Percentiles rank a stretch among this genome's conserved stretches.
These are phyloP conservation scores for Bactericera cockerelli DNA, from an alignment of 1,140 invertebrate genomes.

Conservation along the genomic window DNA sequence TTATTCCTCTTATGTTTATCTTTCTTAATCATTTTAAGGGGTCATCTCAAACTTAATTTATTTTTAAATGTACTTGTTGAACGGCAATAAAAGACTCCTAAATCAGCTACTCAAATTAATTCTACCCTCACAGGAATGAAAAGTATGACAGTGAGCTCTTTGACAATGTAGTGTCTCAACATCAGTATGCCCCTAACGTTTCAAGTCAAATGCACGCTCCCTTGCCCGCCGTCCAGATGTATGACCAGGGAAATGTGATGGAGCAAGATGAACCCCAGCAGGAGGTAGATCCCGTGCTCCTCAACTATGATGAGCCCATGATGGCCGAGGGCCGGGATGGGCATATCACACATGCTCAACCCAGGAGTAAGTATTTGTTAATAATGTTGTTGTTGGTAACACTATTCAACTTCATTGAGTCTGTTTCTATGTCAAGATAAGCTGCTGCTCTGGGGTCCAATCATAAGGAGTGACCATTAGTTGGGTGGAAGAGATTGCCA, in stretches of 20 bases:
- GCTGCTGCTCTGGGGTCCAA: no score
- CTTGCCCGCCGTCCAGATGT: constrained; percentile 24
- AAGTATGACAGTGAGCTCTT: constrained; percentile 27
- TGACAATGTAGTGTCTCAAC: constrained; percentile 24
- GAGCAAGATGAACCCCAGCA: constrained; percentile 20
- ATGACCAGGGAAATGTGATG: constrained; percentile 20
- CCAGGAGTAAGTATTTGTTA: constrained; percentile 30
- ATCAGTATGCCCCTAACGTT: neutral
- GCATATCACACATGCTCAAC: constrained; percentile 34
- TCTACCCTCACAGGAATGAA: constrained; percentile 13
- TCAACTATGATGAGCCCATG: constrained; percentile 32
- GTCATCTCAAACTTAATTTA: no score
- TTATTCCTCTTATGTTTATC: no score
- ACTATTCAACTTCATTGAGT: no score
- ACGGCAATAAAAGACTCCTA: no score
- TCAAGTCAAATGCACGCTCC: constrained; percentile 16
- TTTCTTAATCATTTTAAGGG: no score
- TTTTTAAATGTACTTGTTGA: no score
- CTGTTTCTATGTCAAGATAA: no score
- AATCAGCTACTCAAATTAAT: no score
- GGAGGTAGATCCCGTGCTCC: constrained; percentile 26
- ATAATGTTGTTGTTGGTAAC: no score
- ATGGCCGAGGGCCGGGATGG: constrained; percentile 32
- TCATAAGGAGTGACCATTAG: no score
- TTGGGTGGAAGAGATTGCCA: no score